Evolutionary conservation across 2,113 vertebrate species (phyloP).

Genomic region (Microcebus lehilahytsara): DNA sequence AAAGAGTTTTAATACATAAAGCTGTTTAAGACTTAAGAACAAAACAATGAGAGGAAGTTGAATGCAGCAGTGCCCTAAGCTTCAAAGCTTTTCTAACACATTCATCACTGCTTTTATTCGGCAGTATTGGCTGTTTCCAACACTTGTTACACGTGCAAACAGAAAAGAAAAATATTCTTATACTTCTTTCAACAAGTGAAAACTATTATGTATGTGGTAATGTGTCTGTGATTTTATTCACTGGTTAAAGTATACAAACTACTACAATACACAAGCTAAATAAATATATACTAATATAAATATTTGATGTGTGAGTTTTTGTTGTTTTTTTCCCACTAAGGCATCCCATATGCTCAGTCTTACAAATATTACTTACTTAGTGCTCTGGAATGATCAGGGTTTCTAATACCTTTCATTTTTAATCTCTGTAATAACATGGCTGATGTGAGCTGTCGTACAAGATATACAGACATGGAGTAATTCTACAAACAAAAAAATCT

Average conservation of each 20-base stretch:
- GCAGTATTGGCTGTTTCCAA: background rate
- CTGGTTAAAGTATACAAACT: background rate
- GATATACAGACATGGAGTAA: slow-evolving; percentile 97
- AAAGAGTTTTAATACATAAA: slow-evolving; percentile 7
- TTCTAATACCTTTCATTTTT: slow-evolving; percentile 97
- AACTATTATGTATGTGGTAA: background rate
- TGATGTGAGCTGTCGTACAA: slow-evolving; percentile 97
- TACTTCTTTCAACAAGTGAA: slow-evolving; percentile 22
- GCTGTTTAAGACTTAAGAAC: slow-evolving; percentile 11
- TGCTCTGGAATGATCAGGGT: slow-evolving; percentile 98
- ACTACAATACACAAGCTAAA: background rate
- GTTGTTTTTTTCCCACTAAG: background rate
- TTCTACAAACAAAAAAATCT: slow-evolving; percentile 86
- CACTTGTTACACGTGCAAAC: slow-evolving; percentile 9
- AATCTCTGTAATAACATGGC: slow-evolving; percentile 95
- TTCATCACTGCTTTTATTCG: background rate
- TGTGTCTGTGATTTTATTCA: background rate
- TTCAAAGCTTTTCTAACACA: background rate
- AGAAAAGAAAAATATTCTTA: slow-evolving; percentile 4
- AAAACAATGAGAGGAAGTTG: background rate
- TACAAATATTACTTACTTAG: slow-evolving; percentile 89
- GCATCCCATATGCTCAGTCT: background rate
- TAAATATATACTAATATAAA: background rate
- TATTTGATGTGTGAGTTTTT: background rate
- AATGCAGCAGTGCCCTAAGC: background rate